Evolutionary conservation across 2,888 invertebrate species (phyloP).

Genomic region (Scaptomyza tumidula): DNA sequence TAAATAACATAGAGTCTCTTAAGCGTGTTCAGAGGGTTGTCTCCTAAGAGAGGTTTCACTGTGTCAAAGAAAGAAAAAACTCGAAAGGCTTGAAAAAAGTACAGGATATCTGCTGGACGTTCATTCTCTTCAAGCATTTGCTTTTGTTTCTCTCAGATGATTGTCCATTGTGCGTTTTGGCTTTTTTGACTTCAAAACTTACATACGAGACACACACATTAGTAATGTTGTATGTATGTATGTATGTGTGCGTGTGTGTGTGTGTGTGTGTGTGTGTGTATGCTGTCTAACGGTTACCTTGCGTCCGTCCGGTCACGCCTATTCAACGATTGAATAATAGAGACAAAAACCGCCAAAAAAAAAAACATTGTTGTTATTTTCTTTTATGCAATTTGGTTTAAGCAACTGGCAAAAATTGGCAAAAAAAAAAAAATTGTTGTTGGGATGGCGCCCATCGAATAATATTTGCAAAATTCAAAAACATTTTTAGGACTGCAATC

Average conservation of each 20-base stretch:
- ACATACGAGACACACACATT: conserved; percentile 10
- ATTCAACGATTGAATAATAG: conserved; percentile 58
- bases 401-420: background rate
- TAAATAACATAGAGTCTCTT: too few species aligned
- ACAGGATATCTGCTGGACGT: conserved; percentile 14
- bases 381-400: conserved; percentile 12
- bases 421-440: too few species aligned
- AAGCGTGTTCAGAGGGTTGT: too few species aligned
- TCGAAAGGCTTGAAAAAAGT: too few species aligned
- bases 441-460: background rate
- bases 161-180: conserved; percentile 48
- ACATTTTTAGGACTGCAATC: too few species aligned
- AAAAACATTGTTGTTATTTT: background rate
- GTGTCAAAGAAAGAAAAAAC: too few species aligned
- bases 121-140: background rate
- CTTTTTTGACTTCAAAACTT: conserved; percentile 30
- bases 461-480: background rate
- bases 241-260: too few species aligned
- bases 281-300: background rate
- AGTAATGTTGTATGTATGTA: too few species aligned
- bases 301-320: conserved; percentile 44
- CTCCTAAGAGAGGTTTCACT: too few species aligned
- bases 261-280: background rate
- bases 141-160: conserved; percentile 7
- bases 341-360: conserved; percentile 29